Conservation (phyloP, 1,140 invertebrate genomes). For the Brachionus calyciflorus region DNA sequence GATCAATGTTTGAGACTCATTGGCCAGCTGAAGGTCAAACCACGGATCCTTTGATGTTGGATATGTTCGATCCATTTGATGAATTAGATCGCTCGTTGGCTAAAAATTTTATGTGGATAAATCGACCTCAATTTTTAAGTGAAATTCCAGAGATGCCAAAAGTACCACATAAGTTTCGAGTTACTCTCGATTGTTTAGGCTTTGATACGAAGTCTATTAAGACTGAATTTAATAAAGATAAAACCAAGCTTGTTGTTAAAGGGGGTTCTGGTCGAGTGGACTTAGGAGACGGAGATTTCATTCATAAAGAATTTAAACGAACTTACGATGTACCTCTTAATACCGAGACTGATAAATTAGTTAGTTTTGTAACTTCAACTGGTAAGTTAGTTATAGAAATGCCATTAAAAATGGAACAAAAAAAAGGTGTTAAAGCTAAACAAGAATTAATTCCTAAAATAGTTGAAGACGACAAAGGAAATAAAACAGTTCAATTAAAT, state of each 20-base stretch:
- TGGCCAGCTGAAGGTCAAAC: slow-evolving; percentile 19
- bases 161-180: slow-evolving; percentile 28
- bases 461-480: slow-evolving; percentile 12
- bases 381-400: slow-evolving; percentile 31
- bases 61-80: slow-evolving; percentile 42
- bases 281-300: background rate
- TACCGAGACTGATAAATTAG: slow-evolving; percentile 14
- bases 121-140: background rate
- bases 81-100: slow-evolving; percentile 8
- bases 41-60: background rate
- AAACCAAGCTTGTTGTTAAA: background rate
- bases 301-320: slow-evolving; percentile 22
- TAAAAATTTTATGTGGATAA: slow-evolving; percentile 9
- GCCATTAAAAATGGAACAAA: slow-evolving; percentile 17
- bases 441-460: slow-evolving; percentile 3
- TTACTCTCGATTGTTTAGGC: slow-evolving; percentile 20
- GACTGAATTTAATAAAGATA: background rate
- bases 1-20: slow-evolving; percentile 41
- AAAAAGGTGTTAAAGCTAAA: slow-evolving; percentile 11
- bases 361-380: slow-evolving; percentile 25
- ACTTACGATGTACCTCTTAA: slow-evolving; percentile 21
- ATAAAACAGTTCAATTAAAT: slow-evolving; percentile 15
- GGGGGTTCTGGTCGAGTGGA: background rate
- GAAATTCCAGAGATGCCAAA: background rate
- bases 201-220: slow-evolving; percentile 36